Evolutionary conservation across 2,888 invertebrate species (phyloP), one percentile per base, ranked within the genome.

Genomic region (Eudasyphora cyanicolor): DNA sequence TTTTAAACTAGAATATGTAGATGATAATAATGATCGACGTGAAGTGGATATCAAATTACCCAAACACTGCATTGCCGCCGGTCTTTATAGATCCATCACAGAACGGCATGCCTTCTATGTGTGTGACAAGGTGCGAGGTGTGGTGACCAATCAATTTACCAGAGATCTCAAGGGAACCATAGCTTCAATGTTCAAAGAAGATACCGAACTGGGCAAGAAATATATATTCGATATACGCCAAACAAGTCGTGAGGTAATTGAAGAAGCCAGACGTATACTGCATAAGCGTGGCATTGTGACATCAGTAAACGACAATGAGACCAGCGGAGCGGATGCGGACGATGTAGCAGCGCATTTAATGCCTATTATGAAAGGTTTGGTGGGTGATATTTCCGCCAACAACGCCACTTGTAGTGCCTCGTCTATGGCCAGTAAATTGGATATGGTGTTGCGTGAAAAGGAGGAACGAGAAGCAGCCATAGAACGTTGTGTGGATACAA

Each of bases 81-180:
- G 96, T 45, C 92, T 97, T 29, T 97, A 97, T 92, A 93, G 97
- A 69, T 96, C 97, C 27, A 96, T 98, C 86, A 98, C 97, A 0
- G 98, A 98, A 92, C 97, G 97, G 87, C 97, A 97, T 91, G 97
- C 97, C 60, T 98, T 98, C 93, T 98, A 97, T 92, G 97, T 97
- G 91, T 97, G 97, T 92, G 97, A 98, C 91, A 97, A 97, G 0
- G 97, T 98, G 14, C 94, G 97, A 60, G 96, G 94, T 85, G 97
- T 96, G 80, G 97, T 98, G 73, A 97, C 97, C 0, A 95, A 96
- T 71, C 98, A 98, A 92, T 97, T 96, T 90, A 97, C 97, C 76
- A 94, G 97, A 85, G 97, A 97, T 92, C 93, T 98, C 86, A 97
- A 95, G 94, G 97, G 97, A 80, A 97, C 97, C 57, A 96, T 98